Percentiles rank a stretch among this genome's conserved stretches.
Evolutionary conservation across 2,888 invertebrate genomes (phyloP).

Genomic region (Cosmorhoe ocellata): DNA sequence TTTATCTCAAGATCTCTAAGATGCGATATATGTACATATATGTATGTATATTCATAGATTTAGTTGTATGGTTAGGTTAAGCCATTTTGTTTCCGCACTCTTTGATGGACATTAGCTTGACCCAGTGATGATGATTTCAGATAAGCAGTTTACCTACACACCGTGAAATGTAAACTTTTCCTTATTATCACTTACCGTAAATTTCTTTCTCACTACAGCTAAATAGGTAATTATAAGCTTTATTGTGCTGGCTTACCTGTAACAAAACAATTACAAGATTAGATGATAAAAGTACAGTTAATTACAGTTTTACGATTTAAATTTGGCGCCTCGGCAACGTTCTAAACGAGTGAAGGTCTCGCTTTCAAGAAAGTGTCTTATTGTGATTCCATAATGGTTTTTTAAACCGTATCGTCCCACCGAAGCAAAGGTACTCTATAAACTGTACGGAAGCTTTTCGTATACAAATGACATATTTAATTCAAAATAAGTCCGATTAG

Average conservation of each 20-base stretch:
- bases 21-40: too few species aligned
- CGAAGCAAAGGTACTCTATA: too few species aligned
- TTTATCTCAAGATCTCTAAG: too few species aligned
- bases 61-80: too few species aligned
- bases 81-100: background rate
- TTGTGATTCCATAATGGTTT: too few species aligned
- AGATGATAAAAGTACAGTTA: constrained; percentile 13
- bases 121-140: constrained; percentile 18
- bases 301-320: background rate
- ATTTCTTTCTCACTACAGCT: constrained; percentile 10
- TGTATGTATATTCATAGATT: too few species aligned
- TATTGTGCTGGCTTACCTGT: constrained; percentile 58
- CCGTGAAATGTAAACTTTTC: constrained; percentile 38
- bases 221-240: constrained; percentile 9
- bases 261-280: constrained; percentile 47
- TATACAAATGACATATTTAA: too few species aligned
- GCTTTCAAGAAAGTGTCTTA: background rate
- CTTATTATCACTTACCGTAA: constrained; percentile 27
- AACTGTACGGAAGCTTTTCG: too few species aligned
- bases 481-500: too few species aligned
- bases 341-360: background rate
- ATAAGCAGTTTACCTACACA: constrained; percentile 36
- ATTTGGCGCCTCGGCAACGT: too few species aligned
- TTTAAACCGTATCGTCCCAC: too few species aligned
- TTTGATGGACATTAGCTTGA: background rate